Evolutionary conservation across 37 sponge, comb jelly and placozoan genomes (phyloP), one percentile per base, ranked within the genome.

Genomic region (Ianthella basta): DNA sequence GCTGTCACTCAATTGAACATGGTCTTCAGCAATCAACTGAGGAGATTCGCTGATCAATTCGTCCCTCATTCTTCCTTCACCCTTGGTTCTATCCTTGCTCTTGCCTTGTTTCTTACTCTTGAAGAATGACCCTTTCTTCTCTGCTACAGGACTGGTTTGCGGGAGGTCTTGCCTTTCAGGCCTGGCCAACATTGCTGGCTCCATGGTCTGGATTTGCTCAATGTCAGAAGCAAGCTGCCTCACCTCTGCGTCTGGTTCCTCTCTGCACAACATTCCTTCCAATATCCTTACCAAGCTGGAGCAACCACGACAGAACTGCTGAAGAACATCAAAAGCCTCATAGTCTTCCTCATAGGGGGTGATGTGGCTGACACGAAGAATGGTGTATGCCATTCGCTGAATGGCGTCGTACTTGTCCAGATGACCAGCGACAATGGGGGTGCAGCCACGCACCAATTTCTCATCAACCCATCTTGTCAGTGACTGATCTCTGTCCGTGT

Each of bases 391-490:
- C 78, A 75, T 75, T 41, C 78, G 37, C 78, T 75, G 78, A 44
- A 75, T 75, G 24, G 85, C 64, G 3, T 72, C 54, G 54, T 75
- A 75, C n/a, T 24, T 53, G 54, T 75, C 78, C n/a, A 75, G 32
- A 24, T 39, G 38, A 14, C n/a, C 44, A 38, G 87, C 82, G 0
- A 70, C 54, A 39, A 59, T 57, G 38, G 35, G 55, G 33, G 15
- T 66, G 13, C 60, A 68, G 2, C 81, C 81, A 37, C 82, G 19
- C 10, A 87, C 10, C 20, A 81, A 50, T 20, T 35, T 50, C 32
- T 37, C 25, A 34, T 82, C 82, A 5, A 60, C 54, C 36, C 40
- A 44, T 20, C 56, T 81, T 29, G 27, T 33, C 12, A 82, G 41
- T 23, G 60, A 37, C 33, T 21, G 53, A 23, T 36, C 78, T 75